Base-by-base conservation (phyloP, 2,113 vertebrate genomes). In the Cepphus grylle region DNA sequence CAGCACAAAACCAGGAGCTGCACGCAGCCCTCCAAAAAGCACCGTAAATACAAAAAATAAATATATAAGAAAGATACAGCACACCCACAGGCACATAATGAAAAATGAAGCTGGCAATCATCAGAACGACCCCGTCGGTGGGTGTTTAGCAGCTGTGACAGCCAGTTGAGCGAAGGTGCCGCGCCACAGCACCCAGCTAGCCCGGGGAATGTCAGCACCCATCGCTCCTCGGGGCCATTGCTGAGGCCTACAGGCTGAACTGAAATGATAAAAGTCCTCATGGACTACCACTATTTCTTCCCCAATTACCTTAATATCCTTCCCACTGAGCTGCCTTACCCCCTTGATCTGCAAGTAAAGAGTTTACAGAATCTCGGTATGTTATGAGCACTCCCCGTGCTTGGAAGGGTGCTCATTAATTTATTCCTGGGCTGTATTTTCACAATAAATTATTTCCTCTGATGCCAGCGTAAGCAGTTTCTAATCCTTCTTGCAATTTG, bases 91-190 rank as follows among this genome's bases (percentile, higher is more conserved):
- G 85, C 53, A 52, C 22, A 12, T 6, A 23, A 83, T 27, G 30
- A 69, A 79, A 80, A 80, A 69, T 55, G 15, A 61, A 16, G 78
- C 59, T 74, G 66, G 34, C 55, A 73, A 22, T 56, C 58, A 65
- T 0, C 23, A 40, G 42, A 70, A 43, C 0, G 3, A 61, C 13
- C 21, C 81, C 0, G 0, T 19, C 0, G 2, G 2, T 27, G 72
- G 47, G 81, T 2, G 17, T 61, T 65, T 55, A 42, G 69, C 55
- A 87, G 77, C 86, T 62, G 79, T 3, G 5, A 12, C 11, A 76
- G 56, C 76, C 92, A 80, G 79, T 2, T 18, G n/a, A 67, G 47
- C 8, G 0, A 4, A 83, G 81, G 72, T 13, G 8, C 38, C 0
- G 8, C 38, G 86, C 73, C 6, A 2, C 58, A 81, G 86, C 82